phyloP scores from a whole-genome alignment of 1,140 invertebrate species.

The Araneus ventricosus region DNA sequence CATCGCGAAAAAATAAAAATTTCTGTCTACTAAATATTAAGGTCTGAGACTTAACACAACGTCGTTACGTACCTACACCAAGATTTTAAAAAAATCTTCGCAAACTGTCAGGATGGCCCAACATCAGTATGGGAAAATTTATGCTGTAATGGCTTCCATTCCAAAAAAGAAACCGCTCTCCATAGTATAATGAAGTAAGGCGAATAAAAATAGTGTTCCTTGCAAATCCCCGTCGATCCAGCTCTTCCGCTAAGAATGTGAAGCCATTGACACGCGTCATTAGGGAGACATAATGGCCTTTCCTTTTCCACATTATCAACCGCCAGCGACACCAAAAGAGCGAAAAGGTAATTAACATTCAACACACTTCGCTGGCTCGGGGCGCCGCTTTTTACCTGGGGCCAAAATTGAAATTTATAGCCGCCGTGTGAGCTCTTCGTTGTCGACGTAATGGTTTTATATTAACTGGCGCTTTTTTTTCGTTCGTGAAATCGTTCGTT shows the following conservation, averaged over 20 bases:
- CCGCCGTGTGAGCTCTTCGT: too few species aligned
- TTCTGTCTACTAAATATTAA: too few species aligned
- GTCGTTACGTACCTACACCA: too few species aligned
- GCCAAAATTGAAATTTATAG: neutral
- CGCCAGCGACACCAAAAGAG: neutral
- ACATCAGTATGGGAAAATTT: neutral
- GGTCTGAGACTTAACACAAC: too few species aligned
- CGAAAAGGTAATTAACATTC: neutral
- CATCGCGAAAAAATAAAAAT: too few species aligned
- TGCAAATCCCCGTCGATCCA: too few species aligned
- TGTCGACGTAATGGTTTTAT: neutral
- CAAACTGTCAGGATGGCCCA: too few species aligned
- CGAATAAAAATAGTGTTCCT: neutral
- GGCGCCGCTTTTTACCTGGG: neutral
- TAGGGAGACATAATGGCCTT: neutral
- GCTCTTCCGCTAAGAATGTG: neutral
- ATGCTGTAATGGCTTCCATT: neutral
- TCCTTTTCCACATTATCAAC: conserved; percentile 25
- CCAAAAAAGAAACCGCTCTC: neutral
- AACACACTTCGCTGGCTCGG: neutral
- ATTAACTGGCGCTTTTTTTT: neutral
- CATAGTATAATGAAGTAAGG: neutral
- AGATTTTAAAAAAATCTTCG: too few species aligned
- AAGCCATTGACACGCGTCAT: neutral
- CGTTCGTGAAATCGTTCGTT: neutral